These are phyloP conservation scores for cattle (Bos taurus) DNA, from an alignment of 2,113 vertebrate genomes.

Conservation along the genomic window DNA sequence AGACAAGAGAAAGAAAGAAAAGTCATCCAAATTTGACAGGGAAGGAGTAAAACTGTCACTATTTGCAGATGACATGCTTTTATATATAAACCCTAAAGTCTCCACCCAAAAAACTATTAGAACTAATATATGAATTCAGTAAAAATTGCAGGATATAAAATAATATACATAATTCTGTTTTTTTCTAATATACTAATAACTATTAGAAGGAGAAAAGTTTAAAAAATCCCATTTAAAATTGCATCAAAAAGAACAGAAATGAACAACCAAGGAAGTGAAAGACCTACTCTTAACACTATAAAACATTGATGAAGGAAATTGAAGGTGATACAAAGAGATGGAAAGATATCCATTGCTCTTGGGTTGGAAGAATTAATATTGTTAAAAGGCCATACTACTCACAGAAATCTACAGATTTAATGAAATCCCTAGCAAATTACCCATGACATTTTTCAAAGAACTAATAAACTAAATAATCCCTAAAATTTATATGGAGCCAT, in stretches of 20 bases:
- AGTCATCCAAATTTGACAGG: background rate
- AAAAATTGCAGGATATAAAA: background rate
- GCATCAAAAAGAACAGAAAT: background rate
- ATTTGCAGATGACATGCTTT: background rate
- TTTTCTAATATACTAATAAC: background rate
- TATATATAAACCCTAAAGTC: background rate
- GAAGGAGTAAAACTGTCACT: background rate
- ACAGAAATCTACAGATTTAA: background rate
- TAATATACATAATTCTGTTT: background rate
- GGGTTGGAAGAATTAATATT: background rate
- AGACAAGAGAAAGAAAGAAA: background rate
- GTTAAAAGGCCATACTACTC: background rate
- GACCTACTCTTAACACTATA: background rate
- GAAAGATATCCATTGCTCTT: background rate
- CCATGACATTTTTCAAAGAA: background rate
- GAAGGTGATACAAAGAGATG: background rate
- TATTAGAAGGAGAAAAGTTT: background rate
- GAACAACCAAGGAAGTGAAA: background rate
- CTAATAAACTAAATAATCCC: background rate
- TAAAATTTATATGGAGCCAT: background rate
- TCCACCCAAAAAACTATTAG: background rate
- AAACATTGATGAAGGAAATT: background rate
- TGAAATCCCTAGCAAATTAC: background rate
- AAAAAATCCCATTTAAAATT: background rate
- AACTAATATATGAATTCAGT: background rate